Base-by-base conservation (phyloP, 2,113 vertebrate genomes). In the Stegostoma tigrinum region DNA sequence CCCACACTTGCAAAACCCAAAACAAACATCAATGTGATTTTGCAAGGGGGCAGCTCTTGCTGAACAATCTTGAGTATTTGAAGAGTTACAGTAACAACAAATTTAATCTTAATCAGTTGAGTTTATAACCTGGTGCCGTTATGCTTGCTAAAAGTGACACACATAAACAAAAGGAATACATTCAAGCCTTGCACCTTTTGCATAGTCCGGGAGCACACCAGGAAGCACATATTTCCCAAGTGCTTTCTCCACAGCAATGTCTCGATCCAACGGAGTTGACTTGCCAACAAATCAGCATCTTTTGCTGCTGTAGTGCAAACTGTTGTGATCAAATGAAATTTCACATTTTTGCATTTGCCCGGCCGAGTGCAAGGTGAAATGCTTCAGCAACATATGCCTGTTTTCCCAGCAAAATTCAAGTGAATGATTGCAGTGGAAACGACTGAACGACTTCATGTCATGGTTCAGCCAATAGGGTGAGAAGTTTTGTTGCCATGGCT, bases 381-480 rank as follows among this genome's bases (percentile, higher is more conserved):
- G 72, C 30, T 75, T 75, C 12, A 12, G 72, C 72, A 75, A 75
- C 72, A 34, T 48, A 48, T 75, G 30, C 12, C 30, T 75, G 1
- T 75, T 27, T 75, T 75, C 34, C 34, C 72, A 75, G 72, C 72
- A 75, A 75, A 34, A 34, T 75, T 75, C 30, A 90, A 55, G 23
- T 34, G 66, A 93, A n/a, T 91, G 87, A 64, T 19, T 64, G 87
- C 55, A 91, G 2, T 93, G 3, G 61, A 93, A 93, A 67, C 61
- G 14, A 42, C 19, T 93, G 17, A 23, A 66, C 19, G 38, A 23
- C 55, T 10, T 23, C 34, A 66, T 66, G 66, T 66, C 23, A 5
- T 38, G 30, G 55, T 93, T 93, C 89, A 93, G 89, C 61, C 89
- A 93, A 38, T 93, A n/a, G 66, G n/a, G 34, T n/a, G n/a, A 8